Evolutionary conservation across 2,888 invertebrate species (phyloP).

Genomic region (Troides helena): DNA sequence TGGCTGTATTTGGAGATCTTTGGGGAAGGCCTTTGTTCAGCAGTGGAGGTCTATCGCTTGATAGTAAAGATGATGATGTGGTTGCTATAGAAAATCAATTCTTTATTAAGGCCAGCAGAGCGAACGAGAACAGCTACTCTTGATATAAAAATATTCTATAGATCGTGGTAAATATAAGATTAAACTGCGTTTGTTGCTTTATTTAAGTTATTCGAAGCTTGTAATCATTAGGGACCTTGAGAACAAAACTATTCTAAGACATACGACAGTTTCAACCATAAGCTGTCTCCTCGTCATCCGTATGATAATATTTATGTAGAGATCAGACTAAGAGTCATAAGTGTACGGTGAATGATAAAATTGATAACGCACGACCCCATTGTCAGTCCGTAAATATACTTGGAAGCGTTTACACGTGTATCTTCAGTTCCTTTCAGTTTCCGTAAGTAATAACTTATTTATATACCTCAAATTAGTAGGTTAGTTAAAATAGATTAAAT

Average conservation of each 20-base stretch:
- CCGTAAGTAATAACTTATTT: slow-evolving; percentile 34
- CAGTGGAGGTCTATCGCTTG: no score
- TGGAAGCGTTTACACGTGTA: slow-evolving; percentile 31
- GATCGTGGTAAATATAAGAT: no score
- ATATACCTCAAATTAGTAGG: neutral
- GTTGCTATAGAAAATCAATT: no score
- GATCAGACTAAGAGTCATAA: slow-evolving; percentile 29
- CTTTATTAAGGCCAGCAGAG: no score
- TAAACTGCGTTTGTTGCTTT: no score
- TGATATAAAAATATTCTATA: no score
- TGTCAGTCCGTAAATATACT: slow-evolving; percentile 34
- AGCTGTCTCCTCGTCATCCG: neutral
- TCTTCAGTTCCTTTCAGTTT: slow-evolving; percentile 30
- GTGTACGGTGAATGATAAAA: slow-evolving; percentile 43
- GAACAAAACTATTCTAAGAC: neutral
- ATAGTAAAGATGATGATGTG: no score
- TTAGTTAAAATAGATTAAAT: neutral
- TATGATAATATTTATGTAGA: slow-evolving; percentile 29
- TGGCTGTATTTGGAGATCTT: no score
- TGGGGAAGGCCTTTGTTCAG: no score
- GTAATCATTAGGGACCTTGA: no score
- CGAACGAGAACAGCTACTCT: no score
- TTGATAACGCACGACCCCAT: slow-evolving; percentile 46
- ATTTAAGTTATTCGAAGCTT: no score
- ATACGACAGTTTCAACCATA: neutral